A percentile compares a stretch with the other conserved stretches of the same genome.
Conservation (phyloP, 1,140 invertebrate genomes). For the Anoplophora glabripennis region DNA sequence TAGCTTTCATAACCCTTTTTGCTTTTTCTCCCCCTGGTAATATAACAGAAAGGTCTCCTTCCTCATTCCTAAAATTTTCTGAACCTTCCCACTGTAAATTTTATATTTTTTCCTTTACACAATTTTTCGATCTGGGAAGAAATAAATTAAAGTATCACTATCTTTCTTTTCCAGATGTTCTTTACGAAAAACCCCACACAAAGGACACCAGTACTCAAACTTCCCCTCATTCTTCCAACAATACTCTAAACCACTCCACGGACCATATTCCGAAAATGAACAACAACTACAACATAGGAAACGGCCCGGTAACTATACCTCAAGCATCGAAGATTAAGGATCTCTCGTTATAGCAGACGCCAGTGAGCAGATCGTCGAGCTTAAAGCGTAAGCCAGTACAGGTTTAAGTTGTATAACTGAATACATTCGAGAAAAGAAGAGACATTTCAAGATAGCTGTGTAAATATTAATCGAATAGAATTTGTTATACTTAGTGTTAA, state of each 20-base stretch:
- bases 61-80: too few species aligned
- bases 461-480: too few species aligned
- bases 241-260: slow-evolving; percentile 23
- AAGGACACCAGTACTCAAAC: slow-evolving; percentile 44
- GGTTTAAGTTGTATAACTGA: slow-evolving; percentile 15
- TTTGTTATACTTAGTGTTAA: too few species aligned
- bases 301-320: slow-evolving; percentile 35
- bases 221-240: slow-evolving; percentile 24
- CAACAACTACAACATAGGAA: slow-evolving; percentile 45
- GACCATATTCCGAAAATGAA: slow-evolving; percentile 39
- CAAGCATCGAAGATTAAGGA: slow-evolving; percentile 39
- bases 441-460: too few species aligned
- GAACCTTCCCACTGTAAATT: too few species aligned
- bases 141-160: slow-evolving; percentile 5
- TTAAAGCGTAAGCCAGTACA: slow-evolving; percentile 42
- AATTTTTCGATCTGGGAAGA: not conserved
- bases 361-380: slow-evolving; percentile 41
- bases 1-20: not conserved
- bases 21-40: not conserved
- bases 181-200: slow-evolving; percentile 21
- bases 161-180: not conserved
- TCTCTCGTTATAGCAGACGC: slow-evolving; percentile 44
- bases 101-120: not conserved
- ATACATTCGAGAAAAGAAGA: too few species aligned
- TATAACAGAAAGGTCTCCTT: too few species aligned